These are phyloP conservation scores for Drosophila leontia DNA, from an alignment of 1,140 invertebrate species.

Conservation along the genomic window DNA sequence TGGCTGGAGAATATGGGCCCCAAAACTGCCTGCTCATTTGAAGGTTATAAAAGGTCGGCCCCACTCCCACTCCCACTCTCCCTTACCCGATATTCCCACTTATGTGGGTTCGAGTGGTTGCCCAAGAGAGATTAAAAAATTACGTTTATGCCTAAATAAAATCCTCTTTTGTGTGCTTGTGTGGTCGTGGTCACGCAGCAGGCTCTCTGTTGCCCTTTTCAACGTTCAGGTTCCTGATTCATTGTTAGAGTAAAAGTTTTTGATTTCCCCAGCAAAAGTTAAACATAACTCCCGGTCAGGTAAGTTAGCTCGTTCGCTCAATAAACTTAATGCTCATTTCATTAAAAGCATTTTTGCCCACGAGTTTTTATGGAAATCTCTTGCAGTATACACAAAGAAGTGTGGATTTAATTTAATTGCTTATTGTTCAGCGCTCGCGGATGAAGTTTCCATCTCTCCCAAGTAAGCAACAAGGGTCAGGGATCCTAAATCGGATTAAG, in stretches of 20 bases:
- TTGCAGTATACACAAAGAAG: slow-evolving; percentile 31
- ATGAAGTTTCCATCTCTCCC: slow-evolving; percentile 10
- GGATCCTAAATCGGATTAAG: slow-evolving; percentile 47
- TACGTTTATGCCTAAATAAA: slow-evolving; percentile 47
- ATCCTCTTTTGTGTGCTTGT: slow-evolving; percentile 22
- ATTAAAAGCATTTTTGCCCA: slow-evolving; percentile 53
- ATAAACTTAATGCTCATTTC: slow-evolving; percentile 62
- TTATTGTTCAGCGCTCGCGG: slow-evolving; percentile 42
- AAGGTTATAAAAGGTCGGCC: slow-evolving; percentile 73
- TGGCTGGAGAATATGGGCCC: slow-evolving; percentile 46
- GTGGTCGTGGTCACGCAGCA: slow-evolving; percentile 14
- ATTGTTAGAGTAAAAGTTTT: slow-evolving; percentile 36
- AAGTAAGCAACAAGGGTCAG: slow-evolving; percentile 4
- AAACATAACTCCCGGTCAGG: slow-evolving; percentile 50
- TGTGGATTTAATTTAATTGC: slow-evolving; percentile 64
- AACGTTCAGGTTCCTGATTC: not conserved
- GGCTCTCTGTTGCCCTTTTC: slow-evolving; percentile 10
- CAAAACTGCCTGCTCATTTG: slow-evolving; percentile 69
- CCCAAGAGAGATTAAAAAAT: slow-evolving; percentile 60
- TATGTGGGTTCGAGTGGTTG: slow-evolving; percentile 33
- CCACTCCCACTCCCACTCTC: not conserved
- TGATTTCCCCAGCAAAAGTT: slow-evolving; percentile 52
- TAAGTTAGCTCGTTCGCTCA: slow-evolving; percentile 49
- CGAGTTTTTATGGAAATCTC: slow-evolving; percentile 13
- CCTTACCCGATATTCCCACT: slow-evolving; percentile 19